These are phyloP conservation scores for Zelleria hepariella DNA, from an alignment of 2,888 invertebrate genomes.

Conservation along the genomic window DNA sequence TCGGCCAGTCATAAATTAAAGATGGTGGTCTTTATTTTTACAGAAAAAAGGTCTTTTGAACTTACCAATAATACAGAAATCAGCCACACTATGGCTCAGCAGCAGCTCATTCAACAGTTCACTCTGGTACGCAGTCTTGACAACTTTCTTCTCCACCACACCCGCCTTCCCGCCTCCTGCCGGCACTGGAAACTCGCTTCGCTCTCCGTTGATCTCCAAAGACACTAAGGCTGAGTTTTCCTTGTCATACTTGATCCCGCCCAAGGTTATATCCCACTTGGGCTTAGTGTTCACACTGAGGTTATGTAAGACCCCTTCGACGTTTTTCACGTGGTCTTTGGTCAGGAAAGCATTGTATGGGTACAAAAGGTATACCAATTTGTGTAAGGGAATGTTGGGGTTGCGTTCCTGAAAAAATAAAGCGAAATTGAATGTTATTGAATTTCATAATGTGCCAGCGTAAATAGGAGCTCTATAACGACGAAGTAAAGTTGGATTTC, in stretches of 20 bases:
- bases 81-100: constrained; percentile 83
- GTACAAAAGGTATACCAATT: constrained; percentile 83
- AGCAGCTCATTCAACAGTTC: constrained; percentile 82
- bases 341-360: constrained; percentile 85
- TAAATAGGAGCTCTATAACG: neutral
- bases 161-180: constrained; percentile 40
- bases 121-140: constrained; percentile 86
- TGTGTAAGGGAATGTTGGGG: constrained; percentile 75
- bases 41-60: too few species aligned
- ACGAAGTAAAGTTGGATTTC: neutral
- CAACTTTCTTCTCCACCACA: constrained; percentile 35
- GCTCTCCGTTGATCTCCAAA: constrained; percentile 48
- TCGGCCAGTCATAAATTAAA: too few species aligned
- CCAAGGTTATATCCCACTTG: constrained; percentile 29
- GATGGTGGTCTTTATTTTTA: too few species aligned
- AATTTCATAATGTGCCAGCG: neutral
- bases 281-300: constrained; percentile 61
- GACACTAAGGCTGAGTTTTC: constrained; percentile 47
- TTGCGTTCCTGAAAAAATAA: constrained; percentile 75
- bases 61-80: constrained; percentile 86
- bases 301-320: constrained; percentile 78
- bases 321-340: constrained; percentile 81
- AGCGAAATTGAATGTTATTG: neutral
- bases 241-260: constrained; percentile 30
- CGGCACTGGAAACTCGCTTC: constrained; percentile 51